A percentile compares a stretch with the other conserved stretches of the same genome.
These are phyloP conservation scores for Euplagia quadripunctaria DNA, from an alignment of 2,888 invertebrate genomes.

Conservation along the genomic window DNA sequence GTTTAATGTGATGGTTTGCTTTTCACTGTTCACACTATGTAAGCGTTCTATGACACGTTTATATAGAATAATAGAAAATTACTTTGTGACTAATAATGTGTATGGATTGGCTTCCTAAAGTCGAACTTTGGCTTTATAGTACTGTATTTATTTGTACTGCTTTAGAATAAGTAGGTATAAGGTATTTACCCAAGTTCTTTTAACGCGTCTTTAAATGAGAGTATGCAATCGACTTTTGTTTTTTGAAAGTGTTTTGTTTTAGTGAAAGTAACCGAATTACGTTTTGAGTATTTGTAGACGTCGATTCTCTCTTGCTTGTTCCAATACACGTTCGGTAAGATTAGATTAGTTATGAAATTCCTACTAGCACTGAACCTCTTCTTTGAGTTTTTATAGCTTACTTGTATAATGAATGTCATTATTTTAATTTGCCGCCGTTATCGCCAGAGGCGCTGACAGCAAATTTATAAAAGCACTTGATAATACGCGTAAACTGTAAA, in stretches of 20 bases:
- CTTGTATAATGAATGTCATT: not conserved
- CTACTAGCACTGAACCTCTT: not conserved
- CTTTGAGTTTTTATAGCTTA: not conserved
- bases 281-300: too few species aligned
- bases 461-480: not conserved
- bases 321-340: not conserved
- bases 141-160: not conserved
- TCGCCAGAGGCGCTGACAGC: not conserved
- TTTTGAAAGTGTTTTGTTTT: not conserved
- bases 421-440: not conserved
- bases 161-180: not conserved
- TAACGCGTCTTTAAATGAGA: too few species aligned
- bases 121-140: constrained; percentile 9
- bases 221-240: too few species aligned
- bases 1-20: constrained; percentile 55
- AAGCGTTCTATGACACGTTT: constrained; percentile 34
- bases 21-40: constrained; percentile 42
- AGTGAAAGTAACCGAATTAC: not conserved
- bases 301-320: too few species aligned
- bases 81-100: constrained; percentile 22
- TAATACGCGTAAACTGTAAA: not conserved
- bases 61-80: constrained; percentile 42
- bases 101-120: constrained; percentile 5
- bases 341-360: not conserved
- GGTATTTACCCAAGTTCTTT: not conserved